These are phyloP conservation scores for Mnemiopsis leidyi DNA, from an alignment of 37 sponge, comb jelly and placozoan species.

Conservation along the genomic window DNA sequence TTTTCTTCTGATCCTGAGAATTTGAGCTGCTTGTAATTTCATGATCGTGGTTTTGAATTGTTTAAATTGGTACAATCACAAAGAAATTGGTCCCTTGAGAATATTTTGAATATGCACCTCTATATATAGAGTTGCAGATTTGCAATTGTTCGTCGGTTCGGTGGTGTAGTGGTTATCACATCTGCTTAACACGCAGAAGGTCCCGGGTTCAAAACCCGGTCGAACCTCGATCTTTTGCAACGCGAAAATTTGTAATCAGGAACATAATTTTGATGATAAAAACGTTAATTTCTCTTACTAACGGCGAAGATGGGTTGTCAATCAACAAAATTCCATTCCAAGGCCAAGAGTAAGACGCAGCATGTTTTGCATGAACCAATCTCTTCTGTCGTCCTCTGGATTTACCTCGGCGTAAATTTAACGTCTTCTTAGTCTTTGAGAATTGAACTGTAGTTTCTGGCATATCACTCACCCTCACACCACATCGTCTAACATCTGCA, in stretches of 20 bases:
- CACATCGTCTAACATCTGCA: not conserved
- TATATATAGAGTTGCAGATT: too few relatives aligned
- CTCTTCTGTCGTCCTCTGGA: conserved; percentile 1
- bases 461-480: not conserved
- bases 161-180: conserved; percentile 67
- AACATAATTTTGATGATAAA: not conserved
- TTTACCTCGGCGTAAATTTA: not conserved
- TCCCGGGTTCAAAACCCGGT: conserved; percentile 68
- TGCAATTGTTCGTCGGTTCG: conserved; percentile 32
- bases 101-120: too few relatives aligned
- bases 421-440: not conserved
- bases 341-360: conserved; percentile 28
- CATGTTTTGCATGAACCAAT: not conserved
- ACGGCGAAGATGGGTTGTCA: not conserved
- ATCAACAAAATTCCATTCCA: not conserved
- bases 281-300: not conserved
- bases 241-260: not conserved
- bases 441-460: not conserved
- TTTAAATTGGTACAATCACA: too few relatives aligned
- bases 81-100: too few relatives aligned
- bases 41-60: not conserved
- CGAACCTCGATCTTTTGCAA: conserved; percentile 65
- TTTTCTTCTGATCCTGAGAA: not conserved
- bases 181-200: conserved; percentile 67
- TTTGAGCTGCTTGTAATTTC: not conserved